Evolutionary conservation across 2,113 vertebrate species (phyloP).

Genomic region (Carettochelys insculpta): DNA sequence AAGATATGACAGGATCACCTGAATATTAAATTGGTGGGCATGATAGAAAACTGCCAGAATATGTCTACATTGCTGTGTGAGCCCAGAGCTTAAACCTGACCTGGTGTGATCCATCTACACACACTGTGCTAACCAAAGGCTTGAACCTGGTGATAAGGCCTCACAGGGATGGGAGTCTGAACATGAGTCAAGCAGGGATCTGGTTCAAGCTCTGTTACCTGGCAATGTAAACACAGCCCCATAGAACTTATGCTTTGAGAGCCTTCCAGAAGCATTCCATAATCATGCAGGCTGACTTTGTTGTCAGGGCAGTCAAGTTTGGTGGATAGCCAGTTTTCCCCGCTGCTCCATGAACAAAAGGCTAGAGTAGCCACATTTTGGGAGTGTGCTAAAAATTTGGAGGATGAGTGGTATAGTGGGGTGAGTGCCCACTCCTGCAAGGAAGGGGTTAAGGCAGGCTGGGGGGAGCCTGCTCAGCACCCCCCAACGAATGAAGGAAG

Average conservation of each 20-base stretch:
- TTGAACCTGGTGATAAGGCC: background rate
- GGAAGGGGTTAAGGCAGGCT: too few species aligned
- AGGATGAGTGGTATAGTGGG: too few species aligned
- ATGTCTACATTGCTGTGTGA: background rate
- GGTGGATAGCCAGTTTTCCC: background rate
- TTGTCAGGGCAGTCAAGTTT: background rate
- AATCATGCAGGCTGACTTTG: background rate
- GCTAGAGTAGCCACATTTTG: background rate
- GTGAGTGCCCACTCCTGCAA: too few species aligned
- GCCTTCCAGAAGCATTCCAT: background rate
- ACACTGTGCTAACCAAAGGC: background rate
- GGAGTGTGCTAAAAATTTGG: background rate
- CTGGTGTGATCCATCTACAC: too few species aligned
- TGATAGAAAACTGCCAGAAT: background rate
- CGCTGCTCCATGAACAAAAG: background rate
- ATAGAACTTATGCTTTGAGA: background rate
- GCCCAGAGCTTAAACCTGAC: background rate
- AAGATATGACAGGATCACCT: background rate
- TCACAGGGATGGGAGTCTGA: background rate
- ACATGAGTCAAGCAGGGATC: background rate
- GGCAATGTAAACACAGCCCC: background rate
- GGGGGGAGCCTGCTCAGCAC: too few species aligned
- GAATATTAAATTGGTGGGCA: background rate
- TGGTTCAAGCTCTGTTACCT: background rate
- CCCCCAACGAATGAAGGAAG: too few species aligned